Base-by-base conservation (phyloP, 2,797 vertebrate species). In the Hipposideros larvatus region DNA sequence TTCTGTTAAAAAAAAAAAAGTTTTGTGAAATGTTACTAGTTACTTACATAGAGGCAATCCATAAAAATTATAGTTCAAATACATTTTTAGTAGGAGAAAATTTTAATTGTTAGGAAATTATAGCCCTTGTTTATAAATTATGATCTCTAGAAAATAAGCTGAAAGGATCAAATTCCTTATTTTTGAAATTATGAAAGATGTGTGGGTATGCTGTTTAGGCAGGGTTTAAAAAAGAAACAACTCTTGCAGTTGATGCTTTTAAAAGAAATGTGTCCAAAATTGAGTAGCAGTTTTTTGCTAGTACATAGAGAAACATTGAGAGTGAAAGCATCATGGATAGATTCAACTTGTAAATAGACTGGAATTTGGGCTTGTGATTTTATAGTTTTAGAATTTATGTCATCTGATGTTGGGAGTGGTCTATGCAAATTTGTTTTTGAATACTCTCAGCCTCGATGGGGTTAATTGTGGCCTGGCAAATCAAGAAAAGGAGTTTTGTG, bases 381-480 rank as follows among this genome's bases (percentile, higher is more conserved):
- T 70, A 61, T 51, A 68, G 57, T 82, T 90, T 95, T 53, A 91
- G 66, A 78, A 74, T 95, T 87, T 84, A 11, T 94, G 57, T 53
- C 48, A 9, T n/a, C 16, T 41, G 89, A 88, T 83, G 26, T 63
- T 68, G 70, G 31, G 63, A 59, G n/a, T 0, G 13, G n/a, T 61
- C 16, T 87, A 24, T 84, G 53, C 37, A 15, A 1, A 80, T 79
- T 80, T 70, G 84, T 31, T 97, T 92, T 71, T 7, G 13, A 37
- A 4, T 70, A 84, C 78, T 97, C 53, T 90, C 90, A 95, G 97
- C 71, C 88, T 70, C 79, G 65, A 53, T 70, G 66, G 97, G 97
- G 98, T 98, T 98, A 98, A 98, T 94, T 97, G 96, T 97, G 96
- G 96, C 97, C 98, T 98, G 98, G 98, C 98, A 98, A 97, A 97